A percentile compares a stretch with the other conserved stretches of the same genome.
These are phyloP conservation scores for Brachynemurus nebulosus DNA, from an alignment of 2,888 invertebrate species.

Conservation along the genomic window DNA sequence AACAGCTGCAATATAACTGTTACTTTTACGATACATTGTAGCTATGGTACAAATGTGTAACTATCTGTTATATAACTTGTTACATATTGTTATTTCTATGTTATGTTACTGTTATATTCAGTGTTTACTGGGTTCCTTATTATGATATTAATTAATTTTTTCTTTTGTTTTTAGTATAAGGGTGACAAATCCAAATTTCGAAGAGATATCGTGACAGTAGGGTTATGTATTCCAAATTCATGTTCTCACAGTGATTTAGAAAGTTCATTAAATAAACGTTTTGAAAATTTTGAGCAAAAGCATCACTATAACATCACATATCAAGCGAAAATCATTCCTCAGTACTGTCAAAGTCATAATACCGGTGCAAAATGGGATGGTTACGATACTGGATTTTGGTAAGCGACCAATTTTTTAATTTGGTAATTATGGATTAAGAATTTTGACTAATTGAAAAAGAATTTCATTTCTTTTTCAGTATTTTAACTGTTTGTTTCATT, in stretches of 20 bases:
- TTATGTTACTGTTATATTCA: no score
- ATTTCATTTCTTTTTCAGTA: no score
- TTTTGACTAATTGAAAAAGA: no score
- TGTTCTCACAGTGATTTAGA: conserved; percentile 26
- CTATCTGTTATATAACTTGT: no score
- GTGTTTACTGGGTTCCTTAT: no score
- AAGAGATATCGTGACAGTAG: conserved; percentile 25
- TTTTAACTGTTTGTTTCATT: no score
- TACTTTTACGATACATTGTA: no score
- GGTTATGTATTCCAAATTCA: conserved; percentile 29
- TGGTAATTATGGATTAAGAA: no score
- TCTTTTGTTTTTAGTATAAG: conserved; percentile 9
- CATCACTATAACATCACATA: conserved; percentile 15
- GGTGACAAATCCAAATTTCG: conserved; percentile 26
- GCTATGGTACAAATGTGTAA: not conserved
- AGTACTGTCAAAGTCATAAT: conserved; percentile 25
- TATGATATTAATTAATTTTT: not conserved
- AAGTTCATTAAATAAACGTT: conserved; percentile 23
- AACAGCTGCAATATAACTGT: no score
- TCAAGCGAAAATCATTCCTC: conserved; percentile 26
- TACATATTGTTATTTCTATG: no score
- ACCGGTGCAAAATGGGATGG: conserved; percentile 22
- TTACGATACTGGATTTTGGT: conserved; percentile 29
- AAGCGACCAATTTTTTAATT: no score
- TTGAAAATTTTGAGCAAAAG: conserved; percentile 23